Conservation (phyloP, 2,113 vertebrate genomes). For the Anolis sagrei region DNA sequence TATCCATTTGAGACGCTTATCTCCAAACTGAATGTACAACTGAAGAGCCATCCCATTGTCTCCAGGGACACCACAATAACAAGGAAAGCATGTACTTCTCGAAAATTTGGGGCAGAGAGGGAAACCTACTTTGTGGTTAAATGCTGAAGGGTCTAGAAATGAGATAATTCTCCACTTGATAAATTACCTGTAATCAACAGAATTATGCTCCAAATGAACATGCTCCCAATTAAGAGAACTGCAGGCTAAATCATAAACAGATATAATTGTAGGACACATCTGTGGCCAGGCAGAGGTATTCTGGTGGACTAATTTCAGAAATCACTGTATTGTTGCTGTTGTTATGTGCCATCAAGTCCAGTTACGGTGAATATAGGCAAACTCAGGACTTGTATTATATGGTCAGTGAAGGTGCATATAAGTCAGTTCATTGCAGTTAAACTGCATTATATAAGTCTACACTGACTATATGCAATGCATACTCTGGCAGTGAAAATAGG, state of each 20-base stretch:
- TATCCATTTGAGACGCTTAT: conserved; percentile 24
- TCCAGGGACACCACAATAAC: not conserved
- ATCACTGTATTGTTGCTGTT: not conserved
- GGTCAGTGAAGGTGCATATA: too few species aligned
- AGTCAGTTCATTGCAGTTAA: too few species aligned
- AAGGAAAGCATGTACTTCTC: not conserved
- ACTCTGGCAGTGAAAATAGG: too few species aligned
- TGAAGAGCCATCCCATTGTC: not conserved
- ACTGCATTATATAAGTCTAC: too few species aligned
- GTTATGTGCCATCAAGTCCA: too few species aligned
- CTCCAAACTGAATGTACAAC: not conserved
- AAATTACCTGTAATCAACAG: not conserved
- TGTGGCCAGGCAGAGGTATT: not conserved
- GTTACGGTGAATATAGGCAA: too few species aligned
- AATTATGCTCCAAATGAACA: not conserved
- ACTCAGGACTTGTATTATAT: not conserved
- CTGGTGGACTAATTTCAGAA: not conserved
- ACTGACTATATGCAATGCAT: too few species aligned
- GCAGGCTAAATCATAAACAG: not conserved
- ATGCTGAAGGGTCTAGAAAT: not conserved
- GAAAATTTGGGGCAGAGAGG: not conserved
- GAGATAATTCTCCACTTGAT: not conserved
- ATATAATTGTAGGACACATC: not conserved
- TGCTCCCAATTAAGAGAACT: not conserved
- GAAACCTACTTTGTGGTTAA: not conserved